Evolutionary conservation across 1,140 invertebrate species (phyloP).

Genomic region (Anoplophora glabripennis): DNA sequence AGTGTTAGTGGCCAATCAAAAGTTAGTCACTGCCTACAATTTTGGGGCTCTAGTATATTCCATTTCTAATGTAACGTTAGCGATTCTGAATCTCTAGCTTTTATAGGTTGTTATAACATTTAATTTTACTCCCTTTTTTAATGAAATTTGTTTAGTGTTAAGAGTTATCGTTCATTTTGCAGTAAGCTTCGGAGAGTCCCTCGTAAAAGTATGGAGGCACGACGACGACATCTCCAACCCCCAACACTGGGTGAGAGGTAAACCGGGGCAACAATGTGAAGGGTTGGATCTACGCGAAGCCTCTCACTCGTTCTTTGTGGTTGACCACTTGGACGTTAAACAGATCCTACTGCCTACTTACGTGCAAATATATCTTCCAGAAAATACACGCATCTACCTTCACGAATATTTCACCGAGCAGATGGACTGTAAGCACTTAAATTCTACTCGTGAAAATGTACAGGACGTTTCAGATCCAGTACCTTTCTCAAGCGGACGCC

Average conservation of each 20-base stretch:
- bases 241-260: slow-evolving; percentile 8
- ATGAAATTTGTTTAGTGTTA: no score
- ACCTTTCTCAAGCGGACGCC: no score
- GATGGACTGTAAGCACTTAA: slow-evolving; percentile 4
- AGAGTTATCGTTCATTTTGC: background rate
- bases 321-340: background rate
- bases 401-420: background rate
- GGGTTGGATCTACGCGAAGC: slow-evolving; percentile 6
- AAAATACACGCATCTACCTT: slow-evolving; percentile 1
- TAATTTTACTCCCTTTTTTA: no score
- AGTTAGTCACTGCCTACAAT: no score
- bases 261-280: slow-evolving; percentile 1
- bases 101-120: no score
- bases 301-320: background rate
- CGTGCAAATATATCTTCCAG: background rate
- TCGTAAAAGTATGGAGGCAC: slow-evolving; percentile 3
- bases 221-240: slow-evolving; percentile 14
- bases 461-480: no score
- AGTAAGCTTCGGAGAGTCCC: background rate
- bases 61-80: no score
- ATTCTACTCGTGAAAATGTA: no score
- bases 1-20: no score
- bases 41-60: no score
- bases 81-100: no score
- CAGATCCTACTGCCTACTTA: background rate